Evolutionary conservation across 2,888 invertebrate species (phyloP).

Genomic region (Epinotia bilunana): DNA sequence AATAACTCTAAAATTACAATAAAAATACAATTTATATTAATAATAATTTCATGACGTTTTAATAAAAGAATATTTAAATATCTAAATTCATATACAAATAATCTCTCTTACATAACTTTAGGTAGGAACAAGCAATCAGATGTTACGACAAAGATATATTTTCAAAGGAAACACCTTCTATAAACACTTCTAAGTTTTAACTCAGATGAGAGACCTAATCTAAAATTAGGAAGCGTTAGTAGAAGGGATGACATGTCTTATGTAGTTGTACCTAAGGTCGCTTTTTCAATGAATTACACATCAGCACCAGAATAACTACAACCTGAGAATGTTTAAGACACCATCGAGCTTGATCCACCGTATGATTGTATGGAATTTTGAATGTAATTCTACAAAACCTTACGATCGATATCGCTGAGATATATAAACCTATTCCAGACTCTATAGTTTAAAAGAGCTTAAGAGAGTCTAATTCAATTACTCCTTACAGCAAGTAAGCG

Average conservation of each 20-base stretch:
- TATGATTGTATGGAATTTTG: neutral
- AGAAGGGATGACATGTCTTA: constrained; percentile 1
- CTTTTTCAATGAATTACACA: neutral
- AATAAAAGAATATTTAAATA: constrained; percentile 77
- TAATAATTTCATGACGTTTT: constrained; percentile 72
- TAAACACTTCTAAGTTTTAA: constrained; percentile 21
- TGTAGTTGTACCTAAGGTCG: constrained; percentile 3
- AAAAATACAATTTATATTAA: constrained; percentile 70
- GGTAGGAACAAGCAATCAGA: constrained; percentile 31
- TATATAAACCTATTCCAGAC: neutral
- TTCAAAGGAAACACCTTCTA: constrained; percentile 3
- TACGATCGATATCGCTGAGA: neutral
- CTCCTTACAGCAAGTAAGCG: neutral
- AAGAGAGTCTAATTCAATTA: neutral
- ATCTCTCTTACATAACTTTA: constrained; percentile 72
- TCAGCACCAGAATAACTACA: constrained; percentile 12
- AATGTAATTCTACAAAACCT: neutral
- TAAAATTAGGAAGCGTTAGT: constrained; percentile 6
- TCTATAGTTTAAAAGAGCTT: neutral
- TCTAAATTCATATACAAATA: constrained; percentile 83
- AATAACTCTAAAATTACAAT: constrained; percentile 59
- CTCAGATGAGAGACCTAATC: neutral
- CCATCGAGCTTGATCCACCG: neutral
- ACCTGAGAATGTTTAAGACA: neutral
- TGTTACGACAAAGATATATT: constrained; percentile 3